Conservation (phyloP, 2,888 invertebrate species). For the Erannis defoliaria region DNA sequence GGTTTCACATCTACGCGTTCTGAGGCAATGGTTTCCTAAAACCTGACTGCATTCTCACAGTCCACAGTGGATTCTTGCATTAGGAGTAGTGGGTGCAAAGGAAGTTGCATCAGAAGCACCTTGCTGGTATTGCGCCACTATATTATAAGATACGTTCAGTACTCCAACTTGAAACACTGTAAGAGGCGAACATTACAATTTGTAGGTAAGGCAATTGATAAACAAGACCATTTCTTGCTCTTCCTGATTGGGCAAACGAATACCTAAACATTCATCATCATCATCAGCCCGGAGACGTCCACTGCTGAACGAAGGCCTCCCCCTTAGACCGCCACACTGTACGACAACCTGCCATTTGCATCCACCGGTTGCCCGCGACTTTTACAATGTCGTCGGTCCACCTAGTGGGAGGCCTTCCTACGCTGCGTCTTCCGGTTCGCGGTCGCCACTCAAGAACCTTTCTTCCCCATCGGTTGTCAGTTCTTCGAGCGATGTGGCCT, state of each 20-base stretch:
- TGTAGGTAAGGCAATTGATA: background rate
- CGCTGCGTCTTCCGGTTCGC: no score
- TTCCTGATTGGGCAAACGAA: background rate
- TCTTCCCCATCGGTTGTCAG: no score
- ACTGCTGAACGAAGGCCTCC: no score
- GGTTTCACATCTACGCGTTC: slow-evolving; percentile 9
- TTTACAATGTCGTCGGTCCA: no score
- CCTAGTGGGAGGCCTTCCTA: no score
- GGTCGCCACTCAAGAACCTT: no score
- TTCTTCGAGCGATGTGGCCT: no score
- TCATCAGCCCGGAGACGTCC: no score
- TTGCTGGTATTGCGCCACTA: slow-evolving; percentile 49
- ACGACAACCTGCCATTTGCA: no score
- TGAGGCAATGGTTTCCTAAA: slow-evolving; percentile 26
- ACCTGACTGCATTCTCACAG: slow-evolving; percentile 18
- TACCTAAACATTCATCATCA: background rate
- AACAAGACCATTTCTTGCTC: background rate
- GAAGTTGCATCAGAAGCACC: slow-evolving; percentile 77
- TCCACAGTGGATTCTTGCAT: slow-evolving; percentile 46
- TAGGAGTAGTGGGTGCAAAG: slow-evolving; percentile 66
- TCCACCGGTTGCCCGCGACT: no score
- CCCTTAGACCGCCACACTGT: no score
- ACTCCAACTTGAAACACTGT: slow-evolving; percentile 11
- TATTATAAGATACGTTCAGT: slow-evolving; percentile 15
- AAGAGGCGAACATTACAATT: background rate